These are phyloP conservation scores for Choristoneura fumiferana DNA, from an alignment of 1,140 invertebrate species.

Conservation along the genomic window DNA sequence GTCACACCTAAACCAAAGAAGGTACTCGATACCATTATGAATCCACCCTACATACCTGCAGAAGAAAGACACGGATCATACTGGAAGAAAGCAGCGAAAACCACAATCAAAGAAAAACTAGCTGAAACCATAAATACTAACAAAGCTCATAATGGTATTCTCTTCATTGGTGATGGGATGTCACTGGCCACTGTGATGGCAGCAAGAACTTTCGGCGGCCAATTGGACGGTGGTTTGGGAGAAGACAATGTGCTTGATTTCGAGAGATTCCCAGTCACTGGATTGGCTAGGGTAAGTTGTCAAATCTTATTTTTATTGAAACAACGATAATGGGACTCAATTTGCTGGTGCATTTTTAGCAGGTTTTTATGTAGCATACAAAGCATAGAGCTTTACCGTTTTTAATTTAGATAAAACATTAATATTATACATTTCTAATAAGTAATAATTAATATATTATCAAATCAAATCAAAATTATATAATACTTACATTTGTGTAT, in stretches of 20 bases:
- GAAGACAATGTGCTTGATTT: slow-evolving; percentile 86
- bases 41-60: slow-evolving; percentile 51
- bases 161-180: slow-evolving; percentile 92
- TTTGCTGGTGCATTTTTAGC: too few relatives aligned
- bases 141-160: slow-evolving; percentile 83
- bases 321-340: too few relatives aligned
- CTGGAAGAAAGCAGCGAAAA: slow-evolving; percentile 53
- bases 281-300: slow-evolving; percentile 81
- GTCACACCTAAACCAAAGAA: slow-evolving; percentile 53
- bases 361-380: too few relatives aligned
- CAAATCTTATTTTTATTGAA: too few relatives aligned
- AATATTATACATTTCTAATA: too few relatives aligned
- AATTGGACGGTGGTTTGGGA: slow-evolving; percentile 79
- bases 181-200: slow-evolving; percentile 87
- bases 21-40: slow-evolving; percentile 61
- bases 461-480: too few relatives aligned
- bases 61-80: slow-evolving; percentile 61
- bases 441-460: too few relatives aligned
- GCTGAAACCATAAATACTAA: slow-evolving; percentile 56
- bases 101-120: slow-evolving; percentile 50
- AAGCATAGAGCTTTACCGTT: too few relatives aligned
- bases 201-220: slow-evolving; percentile 83
- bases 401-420: too few relatives aligned
- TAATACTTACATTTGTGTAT: too few relatives aligned
- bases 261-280: slow-evolving; percentile 87